Evolutionary conservation across 2,113 vertebrate species (phyloP), one percentile per base, ranked within the genome.

Genomic region (Petroica traversi): DNA sequence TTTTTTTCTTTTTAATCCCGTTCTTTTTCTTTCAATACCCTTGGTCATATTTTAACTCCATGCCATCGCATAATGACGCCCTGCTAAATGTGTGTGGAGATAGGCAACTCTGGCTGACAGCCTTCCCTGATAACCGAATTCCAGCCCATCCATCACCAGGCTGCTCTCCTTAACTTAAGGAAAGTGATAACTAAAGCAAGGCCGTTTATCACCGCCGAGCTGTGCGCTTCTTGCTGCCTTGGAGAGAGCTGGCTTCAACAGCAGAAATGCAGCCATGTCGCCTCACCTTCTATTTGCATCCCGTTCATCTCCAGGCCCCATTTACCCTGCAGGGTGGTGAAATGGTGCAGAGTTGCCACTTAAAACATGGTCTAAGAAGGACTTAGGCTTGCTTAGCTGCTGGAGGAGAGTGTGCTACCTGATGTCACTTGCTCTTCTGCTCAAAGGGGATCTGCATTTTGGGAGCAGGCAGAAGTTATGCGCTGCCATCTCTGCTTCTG

Each of bases 101-200:
- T 98, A 98, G 98, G 97, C 97, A 98, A 97, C 97, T 97, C 97
- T 97, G 96, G 98, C 98, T 98, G 98, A 98, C 98, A 98, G 98
- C 98, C 97, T 97, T 97, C 94, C 97, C 97, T 95, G 97, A 98
- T 98, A 98, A 98, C 98, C 96, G 93, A 98, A 98, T 98, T 98
- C 97, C 89, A 97, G 87, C 96, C 97, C 98, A 98, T 98, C 98
- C 97, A 98, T 98, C 98, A 98, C 96, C 71, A 92, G 94, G 94
- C 97, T 96, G 94, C 97, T 98, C 95, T 98, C 84, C 96, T 97
- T 98, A 98, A 98, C 97, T 98, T 98, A 98, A 97, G 97, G 97
- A 94, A 98, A 98, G 98, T 98, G 98, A 98, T 98, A 95, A 86
- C 97, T 98, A 97, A 97, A 97, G 96, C 97, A 80, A 59, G 94